These are phyloP conservation scores for Rhadinocentrus ornatus DNA, from an alignment of 2,797 vertebrate species.

Conservation along the genomic window DNA sequence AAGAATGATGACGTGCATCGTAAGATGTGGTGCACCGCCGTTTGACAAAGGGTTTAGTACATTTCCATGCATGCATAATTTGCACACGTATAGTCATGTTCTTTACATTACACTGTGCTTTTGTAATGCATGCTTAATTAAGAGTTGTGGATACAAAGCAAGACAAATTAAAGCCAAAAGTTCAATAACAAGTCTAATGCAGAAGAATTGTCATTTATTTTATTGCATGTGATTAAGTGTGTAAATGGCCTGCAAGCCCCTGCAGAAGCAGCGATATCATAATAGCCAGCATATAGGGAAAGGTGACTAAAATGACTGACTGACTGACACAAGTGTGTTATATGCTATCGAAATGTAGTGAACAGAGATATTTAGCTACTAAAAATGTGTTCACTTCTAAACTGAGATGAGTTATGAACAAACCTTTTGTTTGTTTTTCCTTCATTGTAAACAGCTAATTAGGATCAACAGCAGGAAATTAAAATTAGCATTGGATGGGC, in stretches of 20 bases:
- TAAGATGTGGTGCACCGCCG: conserved; percentile 31
- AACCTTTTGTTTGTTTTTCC: no score
- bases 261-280: neutral
- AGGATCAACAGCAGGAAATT: neutral
- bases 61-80: conserved; percentile 3
- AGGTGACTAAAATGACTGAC: no score
- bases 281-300: neutral
- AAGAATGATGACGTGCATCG: conserved; percentile 32
- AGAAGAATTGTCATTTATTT: neutral
- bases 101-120: neutral
- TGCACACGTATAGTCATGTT: neutral
- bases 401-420: neutral
- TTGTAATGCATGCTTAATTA: conserved; percentile 1
- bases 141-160: neutral
- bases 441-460: neutral
- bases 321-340: neutral
- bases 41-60: conserved; percentile 18
- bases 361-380: neutral
- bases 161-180: neutral
- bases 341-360: neutral
- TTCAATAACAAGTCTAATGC: neutral
- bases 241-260: no score
- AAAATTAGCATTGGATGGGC: neutral
- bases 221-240: neutral
- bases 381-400: neutral